Evolutionary conservation across 1,140 invertebrate genomes (phyloP).

Genomic region (Ceratosolen solmsi): DNA sequence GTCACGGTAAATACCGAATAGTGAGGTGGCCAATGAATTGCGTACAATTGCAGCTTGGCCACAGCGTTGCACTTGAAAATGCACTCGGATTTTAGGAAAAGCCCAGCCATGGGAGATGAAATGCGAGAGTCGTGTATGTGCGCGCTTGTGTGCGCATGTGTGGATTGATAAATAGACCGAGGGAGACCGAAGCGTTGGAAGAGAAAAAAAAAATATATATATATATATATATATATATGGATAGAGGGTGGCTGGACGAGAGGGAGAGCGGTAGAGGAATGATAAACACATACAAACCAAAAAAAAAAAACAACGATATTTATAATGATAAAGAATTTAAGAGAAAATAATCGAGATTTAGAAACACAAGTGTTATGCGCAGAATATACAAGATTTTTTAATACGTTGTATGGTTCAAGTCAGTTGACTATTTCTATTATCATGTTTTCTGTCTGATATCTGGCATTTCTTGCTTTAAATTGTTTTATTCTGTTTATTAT

Average conservation of each 20-base stretch:
- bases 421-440: neutral
- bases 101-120: neutral
- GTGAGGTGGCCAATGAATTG: neutral
- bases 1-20: constrained; percentile 20
- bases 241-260: no score
- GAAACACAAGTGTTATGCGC: neutral
- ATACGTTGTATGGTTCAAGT: neutral
- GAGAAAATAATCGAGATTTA: neutral
- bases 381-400: neutral
- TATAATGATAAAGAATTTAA: neutral
- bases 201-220: no score
- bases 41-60: neutral
- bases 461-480: neutral
- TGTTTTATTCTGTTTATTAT: neutral
- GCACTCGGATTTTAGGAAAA: neutral
- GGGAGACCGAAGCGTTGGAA: no score
- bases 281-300: no score
- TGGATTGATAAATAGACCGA: no score
- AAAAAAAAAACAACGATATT: no score
- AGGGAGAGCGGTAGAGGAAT: no score
- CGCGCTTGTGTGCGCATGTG: neutral
- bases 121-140: neutral
- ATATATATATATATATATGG: no score
- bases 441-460: neutral
- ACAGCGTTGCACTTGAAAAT: no score